Conservation (phyloP, 2,113 vertebrate species). For the Terrapene triunguis region DNA sequence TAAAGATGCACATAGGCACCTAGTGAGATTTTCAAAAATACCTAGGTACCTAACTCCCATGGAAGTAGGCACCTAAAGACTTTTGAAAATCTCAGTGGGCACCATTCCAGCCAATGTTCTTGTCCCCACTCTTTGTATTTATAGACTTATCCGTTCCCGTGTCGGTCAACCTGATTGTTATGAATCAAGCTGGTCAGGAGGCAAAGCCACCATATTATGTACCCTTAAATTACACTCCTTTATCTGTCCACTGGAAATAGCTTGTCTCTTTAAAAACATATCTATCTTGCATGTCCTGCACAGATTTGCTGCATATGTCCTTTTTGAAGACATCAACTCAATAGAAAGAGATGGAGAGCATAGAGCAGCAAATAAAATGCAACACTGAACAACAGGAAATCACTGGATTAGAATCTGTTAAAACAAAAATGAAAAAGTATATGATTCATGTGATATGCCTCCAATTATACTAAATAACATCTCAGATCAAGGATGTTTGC, state of each 20-base stretch:
- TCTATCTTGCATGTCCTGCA: not conserved
- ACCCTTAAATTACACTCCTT: not conserved
- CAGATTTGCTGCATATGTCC: not conserved
- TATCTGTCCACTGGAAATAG: not conserved
- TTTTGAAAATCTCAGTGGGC: not conserved
- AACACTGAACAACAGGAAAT: not conserved
- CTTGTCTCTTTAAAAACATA: not conserved
- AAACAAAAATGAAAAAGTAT: not conserved
- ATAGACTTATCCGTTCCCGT: not conserved
- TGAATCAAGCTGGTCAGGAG: not conserved
- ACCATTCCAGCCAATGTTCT: not conserved
- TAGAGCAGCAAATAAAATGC: not conserved
- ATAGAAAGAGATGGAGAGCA: not conserved
- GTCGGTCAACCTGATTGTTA: not conserved
- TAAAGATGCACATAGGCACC: not conserved
- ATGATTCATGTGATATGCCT: not conserved
- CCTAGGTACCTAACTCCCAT: not conserved
- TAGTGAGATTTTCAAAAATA: not conserved
- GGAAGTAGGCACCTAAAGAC: not conserved
- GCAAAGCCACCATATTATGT: rapidly evolving
- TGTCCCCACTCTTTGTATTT: not conserved
- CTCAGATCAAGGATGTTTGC: not conserved
- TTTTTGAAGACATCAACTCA: not conserved
- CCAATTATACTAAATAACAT: not conserved
- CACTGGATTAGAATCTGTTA: not conserved